Percentiles rank a stretch among this genome's conserved stretches.
phyloP scores from a whole-genome alignment of 1,140 invertebrate genomes.

The Eciton burchellii region DNA sequence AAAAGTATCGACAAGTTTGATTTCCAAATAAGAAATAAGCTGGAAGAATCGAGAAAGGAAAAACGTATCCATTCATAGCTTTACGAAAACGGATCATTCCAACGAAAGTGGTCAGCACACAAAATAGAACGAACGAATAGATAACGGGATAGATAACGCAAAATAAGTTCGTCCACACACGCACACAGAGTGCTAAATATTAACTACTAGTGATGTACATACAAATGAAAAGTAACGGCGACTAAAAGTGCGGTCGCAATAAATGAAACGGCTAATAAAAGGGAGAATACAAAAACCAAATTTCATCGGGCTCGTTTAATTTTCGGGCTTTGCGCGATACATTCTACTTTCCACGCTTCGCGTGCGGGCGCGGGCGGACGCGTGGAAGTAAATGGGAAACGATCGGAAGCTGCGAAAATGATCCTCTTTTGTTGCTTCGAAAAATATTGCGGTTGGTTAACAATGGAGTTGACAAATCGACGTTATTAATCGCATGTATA shows the following conservation, averaged over 20 bases:
- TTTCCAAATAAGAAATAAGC: background rate
- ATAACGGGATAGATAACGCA: no score
- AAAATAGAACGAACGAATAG: background rate
- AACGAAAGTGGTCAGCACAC: background rate
- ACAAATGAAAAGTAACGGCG: conserved; percentile 24
- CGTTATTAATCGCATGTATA: conserved; percentile 16
- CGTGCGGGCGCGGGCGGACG: conserved; percentile 21
- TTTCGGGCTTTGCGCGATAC: conserved; percentile 29
- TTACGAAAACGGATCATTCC: background rate
- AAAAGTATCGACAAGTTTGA: conserved; percentile 1
- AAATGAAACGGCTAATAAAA: conserved; percentile 38
- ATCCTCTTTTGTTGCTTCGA: conserved; percentile 40
- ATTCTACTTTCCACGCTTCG: conserved; percentile 47
- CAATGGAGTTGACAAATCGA: conserved; percentile 36
- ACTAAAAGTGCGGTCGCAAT: conserved; percentile 36
- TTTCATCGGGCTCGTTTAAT: conserved; percentile 49
- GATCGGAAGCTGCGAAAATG: conserved; percentile 54
- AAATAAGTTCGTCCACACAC: conserved; percentile 18
- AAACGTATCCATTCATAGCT: background rate
- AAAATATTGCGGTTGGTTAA: conserved; percentile 21
- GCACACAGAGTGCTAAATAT: conserved; percentile 12
- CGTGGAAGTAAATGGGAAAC: conserved; percentile 51
- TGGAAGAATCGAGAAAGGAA: background rate
- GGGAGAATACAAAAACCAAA: conserved; percentile 34
- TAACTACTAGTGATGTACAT: conserved; percentile 11